Percentiles rank a stretch among this genome's conserved stretches.
Conservation (phyloP, 2,113 vertebrate species). For the Tretioscincus oriximinensis region DNA sequence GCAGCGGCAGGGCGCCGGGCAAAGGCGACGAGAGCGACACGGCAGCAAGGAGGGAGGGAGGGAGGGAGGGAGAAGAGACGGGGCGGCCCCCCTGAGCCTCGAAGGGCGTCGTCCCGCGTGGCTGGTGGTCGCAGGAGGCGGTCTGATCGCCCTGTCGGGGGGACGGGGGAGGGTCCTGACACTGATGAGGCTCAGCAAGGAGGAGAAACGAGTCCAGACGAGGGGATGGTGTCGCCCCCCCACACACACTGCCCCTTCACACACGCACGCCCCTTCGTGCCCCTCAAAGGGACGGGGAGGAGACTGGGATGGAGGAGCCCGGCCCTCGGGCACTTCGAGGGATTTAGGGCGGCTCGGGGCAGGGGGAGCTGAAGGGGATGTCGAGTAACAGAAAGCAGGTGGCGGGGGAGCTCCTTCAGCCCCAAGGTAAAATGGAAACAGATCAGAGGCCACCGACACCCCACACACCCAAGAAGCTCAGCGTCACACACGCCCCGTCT, state of each 20-base stretch:
- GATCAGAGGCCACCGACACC: background rate
- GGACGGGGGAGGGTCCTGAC: no score
- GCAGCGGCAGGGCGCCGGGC: no score
- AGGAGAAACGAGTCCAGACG: background rate
- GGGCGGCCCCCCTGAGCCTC: background rate
- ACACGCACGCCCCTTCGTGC: no score
- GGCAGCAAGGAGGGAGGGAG: background rate
- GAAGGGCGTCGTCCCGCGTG: no score
- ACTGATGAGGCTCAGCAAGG: no score
- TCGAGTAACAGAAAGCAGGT: no score
- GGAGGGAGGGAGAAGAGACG: background rate
- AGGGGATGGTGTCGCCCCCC: no score
- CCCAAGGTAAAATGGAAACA: background rate
- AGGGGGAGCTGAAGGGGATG: background rate
- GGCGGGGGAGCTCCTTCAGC: background rate
- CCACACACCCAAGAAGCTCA: background rate
- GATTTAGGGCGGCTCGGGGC: no score
- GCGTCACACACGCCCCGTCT: rapidly evolving
- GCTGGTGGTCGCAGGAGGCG: no score
- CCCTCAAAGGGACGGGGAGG: background rate
- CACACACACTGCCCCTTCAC: background rate
- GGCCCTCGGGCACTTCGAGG: background rate
- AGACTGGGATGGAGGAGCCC: background rate
- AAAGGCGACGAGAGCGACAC: no score
- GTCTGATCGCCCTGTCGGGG: no score